Evolutionary conservation across 1,140 invertebrate species (phyloP).

Genomic region (Caenorhabditis brenneri): DNA sequence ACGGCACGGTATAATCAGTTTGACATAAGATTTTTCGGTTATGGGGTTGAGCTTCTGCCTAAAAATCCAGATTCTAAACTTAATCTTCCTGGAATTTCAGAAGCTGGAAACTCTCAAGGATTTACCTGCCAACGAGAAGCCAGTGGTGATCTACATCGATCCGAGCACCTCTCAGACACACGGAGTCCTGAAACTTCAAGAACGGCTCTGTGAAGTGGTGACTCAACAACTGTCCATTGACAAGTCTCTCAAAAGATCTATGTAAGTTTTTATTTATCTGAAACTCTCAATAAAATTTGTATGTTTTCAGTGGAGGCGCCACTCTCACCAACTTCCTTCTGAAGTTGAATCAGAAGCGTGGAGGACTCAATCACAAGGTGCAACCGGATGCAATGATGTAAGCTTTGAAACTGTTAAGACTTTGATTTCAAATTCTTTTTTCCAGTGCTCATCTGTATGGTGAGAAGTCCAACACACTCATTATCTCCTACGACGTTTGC

Average conservation of each 20-base stretch:
- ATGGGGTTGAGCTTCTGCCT: too few relatives aligned
- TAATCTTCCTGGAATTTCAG: background rate
- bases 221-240: constrained; percentile 30
- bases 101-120: background rate
- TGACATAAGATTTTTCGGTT: too few relatives aligned
- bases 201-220: background rate
- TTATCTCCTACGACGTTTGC: constrained; percentile 43
- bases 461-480: background rate
- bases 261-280: background rate
- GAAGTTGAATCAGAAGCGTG: constrained; percentile 32
- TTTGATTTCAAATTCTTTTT: background rate
- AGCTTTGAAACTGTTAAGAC: background rate
- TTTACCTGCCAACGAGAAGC: background rate
- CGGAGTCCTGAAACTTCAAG: background rate
- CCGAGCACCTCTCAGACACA: background rate
- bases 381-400: background rate
- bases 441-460: constrained; percentile 13
- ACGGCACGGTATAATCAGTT: too few relatives aligned
- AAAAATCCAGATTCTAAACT: background rate
- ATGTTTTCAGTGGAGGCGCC: background rate
- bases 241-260: background rate
- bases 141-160: background rate
- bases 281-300: background rate
- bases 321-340: background rate
- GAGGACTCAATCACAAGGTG: constrained; percentile 40